These are phyloP conservation scores for Hylaea fasciaria DNA, from an alignment of 2,888 invertebrate genomes.

Conservation along the genomic window DNA sequence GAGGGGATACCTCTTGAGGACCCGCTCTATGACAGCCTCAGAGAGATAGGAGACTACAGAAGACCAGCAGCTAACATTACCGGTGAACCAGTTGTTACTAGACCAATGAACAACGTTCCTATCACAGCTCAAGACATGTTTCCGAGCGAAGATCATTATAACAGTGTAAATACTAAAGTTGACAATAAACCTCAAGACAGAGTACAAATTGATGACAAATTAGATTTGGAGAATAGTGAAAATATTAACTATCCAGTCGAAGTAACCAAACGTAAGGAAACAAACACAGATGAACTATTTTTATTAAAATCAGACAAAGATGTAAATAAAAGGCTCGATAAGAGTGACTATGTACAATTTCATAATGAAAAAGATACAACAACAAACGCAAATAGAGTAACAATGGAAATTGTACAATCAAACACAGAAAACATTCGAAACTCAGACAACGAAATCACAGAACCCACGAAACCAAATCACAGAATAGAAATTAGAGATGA, in stretches of 20 bases:
- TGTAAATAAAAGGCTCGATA: constrained; percentile 23
- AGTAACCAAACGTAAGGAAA: constrained; percentile 1
- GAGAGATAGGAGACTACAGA: constrained; percentile 38
- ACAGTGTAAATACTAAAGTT: neutral
- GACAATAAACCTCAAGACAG: neutral
- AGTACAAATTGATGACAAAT: constrained; percentile 13
- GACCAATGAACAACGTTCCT: neutral
- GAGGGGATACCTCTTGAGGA: constrained; percentile 76
- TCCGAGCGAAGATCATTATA: neutral
- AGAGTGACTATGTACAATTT: neutral
- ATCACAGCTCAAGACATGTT: neutral
- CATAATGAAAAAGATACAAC: constrained; percentile 5
- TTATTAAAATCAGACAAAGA: neutral
- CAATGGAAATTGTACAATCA: too few species aligned
- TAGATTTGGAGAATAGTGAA: constrained; percentile 3
- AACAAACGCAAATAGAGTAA: constrained; percentile 14
- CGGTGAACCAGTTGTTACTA: neutral
- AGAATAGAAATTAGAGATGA: constrained; percentile 35
- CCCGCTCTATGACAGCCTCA: constrained; percentile 69
- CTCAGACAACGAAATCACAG: constrained; percentile 11
- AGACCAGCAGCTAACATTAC: neutral
- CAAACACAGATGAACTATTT: constrained; percentile 5
- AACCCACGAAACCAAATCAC: constrained; percentile 22
- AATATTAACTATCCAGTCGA: neutral
- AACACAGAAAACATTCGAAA: neutral